Base-by-base conservation (phyloP, 2,797 vertebrate species). In the Alfaro cultratus region DNA sequence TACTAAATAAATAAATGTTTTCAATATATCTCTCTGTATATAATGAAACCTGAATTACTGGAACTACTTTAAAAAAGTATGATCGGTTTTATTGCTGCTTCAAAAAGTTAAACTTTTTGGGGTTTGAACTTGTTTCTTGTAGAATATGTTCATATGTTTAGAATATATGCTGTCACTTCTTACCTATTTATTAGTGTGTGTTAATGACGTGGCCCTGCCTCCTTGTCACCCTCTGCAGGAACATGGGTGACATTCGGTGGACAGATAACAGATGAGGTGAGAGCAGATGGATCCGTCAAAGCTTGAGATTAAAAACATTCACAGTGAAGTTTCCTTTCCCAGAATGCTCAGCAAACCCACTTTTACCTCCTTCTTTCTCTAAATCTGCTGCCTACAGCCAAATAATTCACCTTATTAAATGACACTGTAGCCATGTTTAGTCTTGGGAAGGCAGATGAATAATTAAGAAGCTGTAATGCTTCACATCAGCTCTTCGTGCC, bases 221-320 rank as follows among this genome's bases (percentile, higher is more conserved):
- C 34, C 71, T 55, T 92, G 77, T 88, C 77, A 1, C 49, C 76
- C 70, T 89, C 83, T 76, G 43, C 21, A 95, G 98, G 98, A 94
- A 99, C 98, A 94, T 99, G 98, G 98, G 98, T 99, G 94, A 99
- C 98, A 1, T 99, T 99, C 0, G 98, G 98, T 53, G 98, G 98
- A 85, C 98, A 99, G 95, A 97, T 99, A 94, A 99, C 98, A 0
- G 98, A 99, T 1, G 98, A 99, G 97, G 98, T 99, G 96, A 96
- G 96, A 88, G 76, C 83, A 83, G 77, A 89, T 93, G 91, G 83
- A 78, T 80, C 77, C 53, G 68, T 91, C 90, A 93, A 51, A 68
- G 51, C 67, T 85, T 47, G 34, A 83, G 77, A 90, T 87, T 86
- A 51, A 81, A 87, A 89, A 81, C 82, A 82, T 60, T 87, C 60